Conservation (phyloP, 1,140 invertebrate species). For the Ostrea denselamellosa region DNA sequence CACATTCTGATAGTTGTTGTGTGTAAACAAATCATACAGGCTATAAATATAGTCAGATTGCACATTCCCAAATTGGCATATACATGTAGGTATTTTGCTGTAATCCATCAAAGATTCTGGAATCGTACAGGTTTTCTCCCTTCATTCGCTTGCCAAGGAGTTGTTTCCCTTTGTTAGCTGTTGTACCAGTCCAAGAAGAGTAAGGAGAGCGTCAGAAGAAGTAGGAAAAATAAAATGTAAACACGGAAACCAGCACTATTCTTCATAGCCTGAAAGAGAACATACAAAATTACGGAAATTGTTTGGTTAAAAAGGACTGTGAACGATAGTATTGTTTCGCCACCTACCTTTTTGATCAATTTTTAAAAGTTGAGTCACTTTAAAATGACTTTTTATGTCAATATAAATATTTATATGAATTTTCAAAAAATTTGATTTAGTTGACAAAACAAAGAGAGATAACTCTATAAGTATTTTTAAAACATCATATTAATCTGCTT, state of each 20-base stretch:
- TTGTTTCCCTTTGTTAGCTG: constrained; percentile 64
- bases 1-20: not conserved
- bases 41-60: not conserved
- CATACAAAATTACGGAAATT: not conserved
- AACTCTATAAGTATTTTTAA: too few species aligned
- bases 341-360: too few species aligned
- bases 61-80: not conserved
- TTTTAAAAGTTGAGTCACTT: too few species aligned
- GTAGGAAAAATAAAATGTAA: constrained; percentile 95
- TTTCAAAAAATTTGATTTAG: too few species aligned
- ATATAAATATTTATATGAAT: too few species aligned
- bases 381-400: too few species aligned
- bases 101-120: not conserved
- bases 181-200: constrained; percentile 99
- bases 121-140: not conserved
- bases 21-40: not conserved
- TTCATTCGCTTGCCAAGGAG: not conserved
- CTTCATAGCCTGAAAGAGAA: constrained; percentile 91
- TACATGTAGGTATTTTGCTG: not conserved
- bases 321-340: too few species aligned
- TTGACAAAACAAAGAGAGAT: too few species aligned
- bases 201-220: constrained; percentile 96
- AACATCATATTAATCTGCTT: too few species aligned
- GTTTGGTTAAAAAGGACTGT: too few species aligned
- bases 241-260: constrained; percentile 95